Conservation (phyloP, 1,140 invertebrate species). For the Dendrolimus kikuchii region DNA sequence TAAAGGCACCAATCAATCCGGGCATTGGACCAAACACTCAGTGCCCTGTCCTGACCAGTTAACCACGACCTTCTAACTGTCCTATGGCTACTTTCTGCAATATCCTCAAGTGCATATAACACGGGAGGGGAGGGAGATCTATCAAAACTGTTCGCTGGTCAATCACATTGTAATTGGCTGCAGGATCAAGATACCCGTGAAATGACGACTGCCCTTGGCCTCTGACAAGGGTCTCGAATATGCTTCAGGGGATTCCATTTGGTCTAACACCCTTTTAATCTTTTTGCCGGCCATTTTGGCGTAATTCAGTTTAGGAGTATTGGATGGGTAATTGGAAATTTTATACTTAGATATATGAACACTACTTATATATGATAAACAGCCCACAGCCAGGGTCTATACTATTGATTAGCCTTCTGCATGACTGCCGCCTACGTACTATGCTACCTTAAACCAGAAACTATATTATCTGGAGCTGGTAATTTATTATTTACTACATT, state of each 20-base stretch:
- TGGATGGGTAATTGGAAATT: too few species aligned
- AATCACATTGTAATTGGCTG: constrained; percentile 63
- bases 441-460: too few species aligned
- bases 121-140: constrained; percentile 15
- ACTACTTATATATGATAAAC: too few species aligned
- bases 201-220: constrained; percentile 43
- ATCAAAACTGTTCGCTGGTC: constrained; percentile 26
- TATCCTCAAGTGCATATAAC: not conserved
- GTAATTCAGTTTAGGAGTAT: not conserved
- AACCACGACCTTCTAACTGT: constrained; percentile 18
- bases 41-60: constrained; percentile 30
- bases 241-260: constrained; percentile 43
- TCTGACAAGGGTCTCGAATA: constrained; percentile 49
- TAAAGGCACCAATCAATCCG: constrained; percentile 49
- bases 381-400: too few species aligned
- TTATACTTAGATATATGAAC: too few species aligned
- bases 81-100: constrained; percentile 8
- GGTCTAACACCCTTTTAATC: constrained; percentile 30
- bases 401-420: too few species aligned
- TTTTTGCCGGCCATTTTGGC: not conserved
- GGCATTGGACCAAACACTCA: constrained; percentile 50
- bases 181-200: constrained; percentile 58
- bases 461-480: too few species aligned
- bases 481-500: too few species aligned
- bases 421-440: too few species aligned